Base-by-base conservation (phyloP, 2,113 vertebrate genomes). In the Menura novaehollandiae region DNA sequence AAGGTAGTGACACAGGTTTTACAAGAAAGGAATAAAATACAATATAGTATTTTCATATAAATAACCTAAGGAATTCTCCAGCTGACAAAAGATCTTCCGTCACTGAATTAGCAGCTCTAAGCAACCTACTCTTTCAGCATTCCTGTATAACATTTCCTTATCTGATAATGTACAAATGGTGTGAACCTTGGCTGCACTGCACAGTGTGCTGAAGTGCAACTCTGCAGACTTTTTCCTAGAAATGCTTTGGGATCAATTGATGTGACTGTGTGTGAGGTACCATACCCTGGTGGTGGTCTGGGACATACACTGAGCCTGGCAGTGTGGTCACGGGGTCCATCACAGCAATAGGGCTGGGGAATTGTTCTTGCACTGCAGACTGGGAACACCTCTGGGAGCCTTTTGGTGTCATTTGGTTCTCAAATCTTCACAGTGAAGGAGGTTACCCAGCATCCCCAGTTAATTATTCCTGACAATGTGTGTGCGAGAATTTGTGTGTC, bases 341-440 rank as follows among this genome's bases (percentile, higher is more conserved):
- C 78, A 27, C 39, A 52, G 53, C 37, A 53, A 27, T 35, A 56
- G 28, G 5, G 4, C 0, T 66, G 18, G 22, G 55, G 19, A 82
- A 1, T 2, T 23, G 6, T 7, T 26, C 26, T 69, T 28, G 16
- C 16, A 6, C 9, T 51, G 37, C 26, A 28, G 43, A 22, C 4
- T 80, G 33, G 30, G 27, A 72, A 71, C 35, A 28, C 33, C 13
- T 78, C 53, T 18, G 11, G 43, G 22, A 58, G 4, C 30, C 6
- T 51, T 73, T 35, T 47, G 7, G 5, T 76, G 53, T 62, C 37
- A 22, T 13, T 15, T 0, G 0, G 0, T 46, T 66, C 79, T 62
- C 71, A 88, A 62, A 93, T 5, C 21, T 49, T 76, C 37, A 18
- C 76, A 55, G 35, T 13, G 49, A 87, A 90, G 17, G 9, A 74